A percentile compares a stretch with the other conserved stretches of the same genome.
Evolutionary conservation across 2,797 vertebrate species (phyloP).

Genomic region (Gymnodraco acuticeps): DNA sequence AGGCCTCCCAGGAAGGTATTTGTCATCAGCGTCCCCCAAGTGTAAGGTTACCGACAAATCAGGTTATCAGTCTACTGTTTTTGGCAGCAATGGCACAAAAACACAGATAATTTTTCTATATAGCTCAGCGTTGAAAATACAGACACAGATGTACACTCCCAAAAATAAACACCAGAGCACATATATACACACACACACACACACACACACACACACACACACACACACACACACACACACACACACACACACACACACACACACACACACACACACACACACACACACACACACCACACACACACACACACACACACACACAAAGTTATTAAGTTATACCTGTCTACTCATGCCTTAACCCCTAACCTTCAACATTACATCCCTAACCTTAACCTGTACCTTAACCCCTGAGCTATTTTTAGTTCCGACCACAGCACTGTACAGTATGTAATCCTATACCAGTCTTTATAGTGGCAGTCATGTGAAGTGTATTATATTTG

Average conservation of each 20-base stretch:
- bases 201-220: neutral
- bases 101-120: slow-evolving; percentile 77
- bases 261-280: neutral
- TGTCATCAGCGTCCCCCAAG: slow-evolving; percentile 82
- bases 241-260: neutral
- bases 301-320: neutral
- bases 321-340: neutral
- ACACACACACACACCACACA: slow-evolving; percentile 15
- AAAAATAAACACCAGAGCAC: slow-evolving; percentile 24
- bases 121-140: slow-evolving; percentile 36
- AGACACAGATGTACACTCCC: slow-evolving; percentile 25
- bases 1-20: slow-evolving; percentile 84
- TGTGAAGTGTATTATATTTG: slow-evolving; percentile 15
- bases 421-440: slow-evolving; percentile 14
- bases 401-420: slow-evolving; percentile 31
- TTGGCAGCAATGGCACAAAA: slow-evolving; percentile 79
- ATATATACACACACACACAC: neutral
- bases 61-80: slow-evolving; percentile 81
- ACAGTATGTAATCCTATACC: slow-evolving; percentile 14
- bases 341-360: slow-evolving; percentile 26
- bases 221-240: neutral
- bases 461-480: slow-evolving; percentile 22
- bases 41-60: slow-evolving; percentile 82
- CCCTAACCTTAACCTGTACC: slow-evolving; percentile 46
- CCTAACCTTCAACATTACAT: slow-evolving; percentile 17